Evolutionary conservation across 2,797 vertebrate genomes (phyloP).

Genomic region (Sebastolobus altivelis): DNA sequence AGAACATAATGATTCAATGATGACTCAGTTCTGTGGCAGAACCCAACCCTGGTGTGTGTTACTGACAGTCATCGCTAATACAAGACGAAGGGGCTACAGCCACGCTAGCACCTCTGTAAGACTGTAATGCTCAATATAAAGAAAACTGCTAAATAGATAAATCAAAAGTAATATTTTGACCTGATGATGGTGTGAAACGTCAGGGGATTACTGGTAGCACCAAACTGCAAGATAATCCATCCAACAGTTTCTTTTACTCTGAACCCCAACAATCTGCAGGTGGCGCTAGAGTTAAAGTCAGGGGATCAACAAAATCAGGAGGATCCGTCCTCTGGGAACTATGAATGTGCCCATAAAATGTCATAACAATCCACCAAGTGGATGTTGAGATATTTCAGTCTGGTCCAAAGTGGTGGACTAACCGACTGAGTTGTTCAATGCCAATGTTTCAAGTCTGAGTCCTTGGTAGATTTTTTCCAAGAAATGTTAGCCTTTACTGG

Average conservation of each 20-base stretch:
- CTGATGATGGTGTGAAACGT: not conserved
- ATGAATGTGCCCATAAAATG: not conserved
- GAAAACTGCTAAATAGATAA: not conserved
- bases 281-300: not conserved
- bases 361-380: not conserved
- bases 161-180: not conserved
- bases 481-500: not conserved
- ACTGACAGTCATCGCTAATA: not conserved
- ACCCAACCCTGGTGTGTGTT: slow-evolving; percentile 1
- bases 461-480: not conserved
- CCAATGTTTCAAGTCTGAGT: not conserved
- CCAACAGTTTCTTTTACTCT: not conserved
- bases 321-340: not conserved
- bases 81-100: not conserved
- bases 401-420: not conserved
- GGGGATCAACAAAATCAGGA: not conserved
- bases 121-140: not conserved
- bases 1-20: slow-evolving; percentile 15
- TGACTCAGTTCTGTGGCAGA: slow-evolving; percentile 46
- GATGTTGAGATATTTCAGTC: not conserved
- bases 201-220: not conserved
- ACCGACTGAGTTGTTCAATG: not conserved
- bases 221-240: not conserved
- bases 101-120: not conserved
- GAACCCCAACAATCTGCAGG: not conserved